Base-by-base conservation (phyloP, 1,140 invertebrate species). In the Elysia chlorotica region DNA sequence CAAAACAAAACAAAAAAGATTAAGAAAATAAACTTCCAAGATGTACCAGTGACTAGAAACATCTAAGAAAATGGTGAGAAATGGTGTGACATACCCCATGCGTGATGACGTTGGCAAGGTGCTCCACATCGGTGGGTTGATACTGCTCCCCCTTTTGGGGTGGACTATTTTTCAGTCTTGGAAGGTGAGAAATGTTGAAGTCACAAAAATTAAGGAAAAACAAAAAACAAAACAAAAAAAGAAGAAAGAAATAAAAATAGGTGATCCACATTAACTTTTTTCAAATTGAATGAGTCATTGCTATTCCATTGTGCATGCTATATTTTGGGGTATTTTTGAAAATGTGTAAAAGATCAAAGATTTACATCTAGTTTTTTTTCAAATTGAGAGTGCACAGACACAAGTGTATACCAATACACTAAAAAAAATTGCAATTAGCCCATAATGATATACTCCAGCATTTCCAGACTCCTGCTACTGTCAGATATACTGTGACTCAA, bases 21-120 rank as follows among this genome's bases (percentile, higher is more conserved):
- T n/a, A n/a, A n/a, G n/a, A n/a, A n/a, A n/a, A n/a, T n/a, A n/a
- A n/a, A n/a, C n/a, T n/a, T n/a, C n/a, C n/a, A n/a, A n/a, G n/a
- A n/a, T n/a, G n/a, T n/a, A n/a, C n/a, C n/a, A n/a, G n/a, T n/a
- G n/a, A n/a, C n/a, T n/a, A n/a, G n/a, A n/a, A n/a, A n/a, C n/a
- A n/a, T n/a, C n/a, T n/a, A n/a, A n/a, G n/a, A n/a, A n/a, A n/a
- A n/a, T n/a, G n/a, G n/a, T n/a, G n/a, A n/a, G n/a, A n/a, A n/a
- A n/a, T n/a, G n/a, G n/a, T n/a, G n/a, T n/a, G n/a, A n/a, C n/a
- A n/a, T n/a, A 91, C 91, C 57, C 93, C 95, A 88, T 97, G 95
- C 33, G 95, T 96, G 73, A 95, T 88, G 54, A 97, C 92, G 88
- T 97, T 97, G 14, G 95, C 95, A 76, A 96, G 88, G 86, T 97